These are phyloP conservation scores for Papilio machaon DNA, from an alignment of 1,140 invertebrate species.

Conservation along the genomic window DNA sequence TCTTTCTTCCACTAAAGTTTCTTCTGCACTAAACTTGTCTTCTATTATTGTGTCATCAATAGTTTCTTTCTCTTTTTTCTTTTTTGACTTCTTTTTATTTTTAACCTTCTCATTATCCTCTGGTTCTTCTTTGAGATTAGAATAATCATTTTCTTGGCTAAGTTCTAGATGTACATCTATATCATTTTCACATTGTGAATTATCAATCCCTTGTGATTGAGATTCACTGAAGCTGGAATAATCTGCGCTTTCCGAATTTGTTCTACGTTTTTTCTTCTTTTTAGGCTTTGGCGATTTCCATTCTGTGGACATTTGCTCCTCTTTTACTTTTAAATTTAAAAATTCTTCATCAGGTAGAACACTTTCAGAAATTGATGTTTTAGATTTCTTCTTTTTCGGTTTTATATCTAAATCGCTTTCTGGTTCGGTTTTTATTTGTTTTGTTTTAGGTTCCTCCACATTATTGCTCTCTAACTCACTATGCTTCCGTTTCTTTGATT, in stretches of 20 bases:
- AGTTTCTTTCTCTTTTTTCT: slow-evolving; percentile 41
- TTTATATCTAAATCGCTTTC: slow-evolving; percentile 52
- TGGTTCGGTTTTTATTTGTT: slow-evolving; percentile 52
- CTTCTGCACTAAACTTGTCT: slow-evolving; percentile 42
- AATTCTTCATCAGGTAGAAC: slow-evolving; percentile 46
- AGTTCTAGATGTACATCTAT: neutral
- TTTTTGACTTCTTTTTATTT: slow-evolving; percentile 47
- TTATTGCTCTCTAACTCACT: slow-evolving; percentile 35
- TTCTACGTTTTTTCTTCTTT: slow-evolving; percentile 41
- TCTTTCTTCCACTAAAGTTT: slow-evolving; percentile 37
- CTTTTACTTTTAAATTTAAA: slow-evolving; percentile 50
- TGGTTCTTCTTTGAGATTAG: slow-evolving; percentile 34
- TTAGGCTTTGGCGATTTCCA: slow-evolving; percentile 40
- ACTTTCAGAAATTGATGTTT: slow-evolving; percentile 39
- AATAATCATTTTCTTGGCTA: slow-evolving; percentile 14
- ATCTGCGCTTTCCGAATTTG: slow-evolving; percentile 46
- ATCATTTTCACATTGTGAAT: slow-evolving; percentile 16
- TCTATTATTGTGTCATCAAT: slow-evolving; percentile 39
- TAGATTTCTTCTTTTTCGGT: slow-evolving; percentile 46
- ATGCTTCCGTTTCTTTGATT: slow-evolving; percentile 51
- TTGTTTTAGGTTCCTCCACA: slow-evolving; percentile 44
- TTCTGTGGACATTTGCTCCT: slow-evolving; percentile 42
- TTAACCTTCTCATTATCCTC: slow-evolving; percentile 36
- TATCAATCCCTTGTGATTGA: neutral
- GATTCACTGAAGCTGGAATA: slow-evolving; percentile 7